Evolutionary conservation across 2,113 vertebrate species (phyloP).

Genomic region (Pitta sordida): DNA sequence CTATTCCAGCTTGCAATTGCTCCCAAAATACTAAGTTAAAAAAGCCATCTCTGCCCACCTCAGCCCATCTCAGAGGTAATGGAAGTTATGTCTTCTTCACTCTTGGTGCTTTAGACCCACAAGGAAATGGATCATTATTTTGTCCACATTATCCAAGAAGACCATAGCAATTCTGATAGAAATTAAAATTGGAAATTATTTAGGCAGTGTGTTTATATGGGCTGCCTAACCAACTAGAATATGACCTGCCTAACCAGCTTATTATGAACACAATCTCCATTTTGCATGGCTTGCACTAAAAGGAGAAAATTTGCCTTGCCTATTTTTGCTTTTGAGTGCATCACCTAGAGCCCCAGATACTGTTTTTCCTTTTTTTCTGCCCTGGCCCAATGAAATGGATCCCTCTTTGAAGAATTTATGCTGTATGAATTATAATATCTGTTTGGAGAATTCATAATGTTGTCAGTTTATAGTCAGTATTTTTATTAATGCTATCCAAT

Average conservation of each 20-base stretch:
- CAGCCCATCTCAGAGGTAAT: background rate
- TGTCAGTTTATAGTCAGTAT: background rate
- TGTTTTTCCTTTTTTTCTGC: background rate
- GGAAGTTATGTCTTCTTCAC: background rate
- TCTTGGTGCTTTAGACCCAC: background rate
- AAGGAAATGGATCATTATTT: background rate
- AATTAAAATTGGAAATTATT: constrained; percentile 4
- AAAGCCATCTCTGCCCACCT: background rate
- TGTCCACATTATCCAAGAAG: background rate
- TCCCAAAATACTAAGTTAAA: background rate
- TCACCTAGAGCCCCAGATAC: background rate
- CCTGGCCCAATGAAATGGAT: background rate
- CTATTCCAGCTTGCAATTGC: background rate
- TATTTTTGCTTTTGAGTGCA: background rate
- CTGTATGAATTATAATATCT: background rate
- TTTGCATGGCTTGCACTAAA: background rate
- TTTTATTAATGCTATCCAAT: background rate
- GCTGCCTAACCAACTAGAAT: background rate
- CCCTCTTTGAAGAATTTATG: background rate
- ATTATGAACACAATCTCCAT: background rate
- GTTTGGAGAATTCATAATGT: background rate
- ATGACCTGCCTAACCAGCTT: background rate
- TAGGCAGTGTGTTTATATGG: background rate
- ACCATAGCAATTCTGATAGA: background rate
- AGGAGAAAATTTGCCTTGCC: background rate